A percentile compares a stretch with the other conserved stretches of the same genome.
Conservation (phyloP, 2,797 vertebrate species). For the Phoebastria nigripes region DNA sequence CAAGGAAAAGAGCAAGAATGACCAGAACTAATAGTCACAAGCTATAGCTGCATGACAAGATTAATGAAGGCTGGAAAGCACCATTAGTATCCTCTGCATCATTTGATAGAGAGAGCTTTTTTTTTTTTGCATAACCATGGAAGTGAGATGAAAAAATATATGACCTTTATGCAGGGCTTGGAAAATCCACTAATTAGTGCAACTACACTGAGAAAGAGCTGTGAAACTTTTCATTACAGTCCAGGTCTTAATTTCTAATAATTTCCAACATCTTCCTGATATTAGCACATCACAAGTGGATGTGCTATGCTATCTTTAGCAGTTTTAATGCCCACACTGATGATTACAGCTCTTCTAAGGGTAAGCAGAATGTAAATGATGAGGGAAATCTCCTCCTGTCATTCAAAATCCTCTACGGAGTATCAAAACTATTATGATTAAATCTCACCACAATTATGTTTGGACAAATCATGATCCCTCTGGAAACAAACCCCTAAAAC, state of each 20-base stretch:
- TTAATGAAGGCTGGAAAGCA: neutral
- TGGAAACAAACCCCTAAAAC: neutral
- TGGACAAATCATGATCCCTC: neutral
- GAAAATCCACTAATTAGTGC: neutral
- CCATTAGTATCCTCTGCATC: neutral
- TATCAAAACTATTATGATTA: neutral
- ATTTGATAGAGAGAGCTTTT: neutral
- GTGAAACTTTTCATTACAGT: neutral
- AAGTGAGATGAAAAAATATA: neutral
- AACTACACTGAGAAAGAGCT: neutral
- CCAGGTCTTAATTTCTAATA: neutral
- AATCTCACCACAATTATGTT: neutral
- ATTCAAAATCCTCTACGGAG: neutral
- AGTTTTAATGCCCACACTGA: neutral
- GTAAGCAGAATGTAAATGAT: neutral
- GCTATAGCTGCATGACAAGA: neutral
- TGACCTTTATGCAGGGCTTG: neutral
- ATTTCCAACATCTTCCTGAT: neutral
- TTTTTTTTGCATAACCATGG: neutral
- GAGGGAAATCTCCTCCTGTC: neutral
- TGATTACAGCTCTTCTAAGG: neutral
- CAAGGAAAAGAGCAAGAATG: conserved; percentile 17
- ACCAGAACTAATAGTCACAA: neutral
- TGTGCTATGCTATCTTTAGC: neutral
- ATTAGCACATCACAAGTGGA: neutral